Base-by-base conservation (phyloP, 2,113 vertebrate species). In the Tragulus kanchil region DNA sequence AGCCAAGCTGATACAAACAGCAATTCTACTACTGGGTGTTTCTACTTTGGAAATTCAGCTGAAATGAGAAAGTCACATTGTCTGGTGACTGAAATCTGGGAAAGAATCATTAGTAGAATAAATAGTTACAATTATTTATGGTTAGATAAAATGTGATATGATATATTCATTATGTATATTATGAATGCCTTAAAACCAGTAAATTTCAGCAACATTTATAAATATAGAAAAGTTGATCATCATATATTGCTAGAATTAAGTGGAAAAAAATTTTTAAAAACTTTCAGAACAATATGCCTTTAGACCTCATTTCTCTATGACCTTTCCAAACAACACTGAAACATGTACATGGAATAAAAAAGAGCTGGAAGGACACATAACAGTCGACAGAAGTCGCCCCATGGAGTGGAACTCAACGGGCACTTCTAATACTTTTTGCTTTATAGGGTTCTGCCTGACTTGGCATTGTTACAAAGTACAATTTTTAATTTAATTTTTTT, bases 121-220 rank as follows among this genome's bases (percentile, higher is more conserved):
- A 75, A 85, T 50, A 58, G 50, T 58, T 36, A 56, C 8, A 6
- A 87, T 56, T 23, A 73, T 36, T 16, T 83, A 96, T 64, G 62
- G 28, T 6, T 28, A 64, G 28, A 64, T 64, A 36, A 28, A 28
- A 64, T 14, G 14, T 28, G 62, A 62, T 59, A 59, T 26, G 61
- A 64, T 28, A 28, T 13, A 64, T 2, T 64, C 62, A 64, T 64
- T 12, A 64, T 64, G 62, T 64, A 3, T 64, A 14, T 13, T 64
- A 64, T 28, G 12, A 64, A 58, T 83, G 61, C 13, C 59, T 77
- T 77, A 59, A 71, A 89, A 78, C 36, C 65, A 96, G 78, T 78
- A 23, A 61, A 93, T 67, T 77, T 67, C 8, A 71, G 52, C 19
- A 69, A 54, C 17, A 26, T 75, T 86, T n/a, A 45, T 65, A 82